Conservation (phyloP, 2,888 invertebrate genomes). For the Onthophagus sagittarius region DNA sequence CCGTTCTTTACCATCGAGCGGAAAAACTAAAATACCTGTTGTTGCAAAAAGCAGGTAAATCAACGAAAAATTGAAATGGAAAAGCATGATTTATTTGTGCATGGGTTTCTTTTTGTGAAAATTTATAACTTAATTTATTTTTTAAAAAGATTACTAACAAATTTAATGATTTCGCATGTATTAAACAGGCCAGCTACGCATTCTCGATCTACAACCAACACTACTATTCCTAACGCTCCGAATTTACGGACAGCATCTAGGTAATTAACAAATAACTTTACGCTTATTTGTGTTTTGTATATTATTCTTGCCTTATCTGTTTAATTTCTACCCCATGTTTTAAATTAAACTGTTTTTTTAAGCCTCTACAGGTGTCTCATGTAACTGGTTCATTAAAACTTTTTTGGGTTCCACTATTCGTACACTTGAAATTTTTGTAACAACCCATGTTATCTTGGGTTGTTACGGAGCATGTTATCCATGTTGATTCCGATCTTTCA, state of each 20-base stretch:
- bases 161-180: conserved; percentile 36
- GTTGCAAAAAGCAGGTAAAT: conserved; percentile 19
- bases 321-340: not conserved
- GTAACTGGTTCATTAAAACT: no score
- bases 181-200: conserved; percentile 44
- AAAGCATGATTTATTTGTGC: not conserved
- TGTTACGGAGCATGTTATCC: no score
- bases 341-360: no score
- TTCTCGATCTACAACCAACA: conserved; percentile 39
- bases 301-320: conserved; percentile 8
- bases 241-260: conserved; percentile 49
- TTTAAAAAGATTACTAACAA: conserved; percentile 25
- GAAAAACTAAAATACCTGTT: conserved; percentile 45
- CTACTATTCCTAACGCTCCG: conserved; percentile 48
- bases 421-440: no score
- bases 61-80: not conserved
- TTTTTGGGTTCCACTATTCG: no score
- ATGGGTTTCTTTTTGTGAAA: conserved; percentile 13
- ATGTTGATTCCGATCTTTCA: no score
- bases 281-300: conserved; percentile 1
- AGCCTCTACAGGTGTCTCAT: no score
- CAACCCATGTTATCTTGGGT: no score
- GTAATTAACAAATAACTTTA: conserved; percentile 36
- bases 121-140: conserved; percentile 33
- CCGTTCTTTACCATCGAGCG: conserved; percentile 44